Evolutionary conservation across 2,113 vertebrate genomes (phyloP).

Genomic region (Suncus etruscus): DNA sequence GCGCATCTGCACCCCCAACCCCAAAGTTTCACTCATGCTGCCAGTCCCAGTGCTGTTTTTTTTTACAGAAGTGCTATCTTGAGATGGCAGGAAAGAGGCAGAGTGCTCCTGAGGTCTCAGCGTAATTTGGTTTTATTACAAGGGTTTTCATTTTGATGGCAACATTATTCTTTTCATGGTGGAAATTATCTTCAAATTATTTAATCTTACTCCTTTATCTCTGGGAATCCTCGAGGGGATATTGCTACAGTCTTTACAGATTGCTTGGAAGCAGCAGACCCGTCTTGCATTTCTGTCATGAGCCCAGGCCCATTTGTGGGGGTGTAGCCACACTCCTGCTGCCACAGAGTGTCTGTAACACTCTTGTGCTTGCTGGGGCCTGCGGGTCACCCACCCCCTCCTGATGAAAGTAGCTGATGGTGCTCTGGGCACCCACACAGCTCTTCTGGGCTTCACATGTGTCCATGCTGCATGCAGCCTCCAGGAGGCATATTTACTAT

Average conservation of each 20-base stretch:
- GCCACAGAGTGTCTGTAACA: slow-evolving; percentile 55
- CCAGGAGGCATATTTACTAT: slow-evolving; percentile 9
- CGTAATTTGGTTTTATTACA: slow-evolving; percentile 67
- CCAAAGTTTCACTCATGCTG: background rate
- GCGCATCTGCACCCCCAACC: background rate
- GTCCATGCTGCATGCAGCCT: background rate
- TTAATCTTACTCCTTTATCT: slow-evolving; percentile 75
- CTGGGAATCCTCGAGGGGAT: slow-evolving; percentile 47
- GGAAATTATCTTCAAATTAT: slow-evolving; percentile 81
- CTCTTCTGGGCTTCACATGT: background rate
- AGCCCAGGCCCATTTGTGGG: background rate
- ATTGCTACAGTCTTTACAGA: slow-evolving; percentile 59
- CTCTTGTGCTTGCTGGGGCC: slow-evolving; percentile 21
- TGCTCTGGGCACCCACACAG: background rate
- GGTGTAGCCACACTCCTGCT: slow-evolving; percentile 35
- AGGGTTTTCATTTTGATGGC: slow-evolving; percentile 78
- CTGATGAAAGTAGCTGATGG: background rate
- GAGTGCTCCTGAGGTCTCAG: slow-evolving; percentile 26
- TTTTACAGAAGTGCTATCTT: background rate
- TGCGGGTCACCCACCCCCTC: background rate
- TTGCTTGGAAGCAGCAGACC: slow-evolving; percentile 50
- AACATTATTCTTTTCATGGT: slow-evolving; percentile 78
- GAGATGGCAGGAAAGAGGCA: slow-evolving; percentile 9
- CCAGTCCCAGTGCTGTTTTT: background rate
- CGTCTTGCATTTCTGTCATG: slow-evolving; percentile 27